Conservation (phyloP, 2,113 vertebrate genomes). For the Misgurnus anguillicaudatus region DNA sequence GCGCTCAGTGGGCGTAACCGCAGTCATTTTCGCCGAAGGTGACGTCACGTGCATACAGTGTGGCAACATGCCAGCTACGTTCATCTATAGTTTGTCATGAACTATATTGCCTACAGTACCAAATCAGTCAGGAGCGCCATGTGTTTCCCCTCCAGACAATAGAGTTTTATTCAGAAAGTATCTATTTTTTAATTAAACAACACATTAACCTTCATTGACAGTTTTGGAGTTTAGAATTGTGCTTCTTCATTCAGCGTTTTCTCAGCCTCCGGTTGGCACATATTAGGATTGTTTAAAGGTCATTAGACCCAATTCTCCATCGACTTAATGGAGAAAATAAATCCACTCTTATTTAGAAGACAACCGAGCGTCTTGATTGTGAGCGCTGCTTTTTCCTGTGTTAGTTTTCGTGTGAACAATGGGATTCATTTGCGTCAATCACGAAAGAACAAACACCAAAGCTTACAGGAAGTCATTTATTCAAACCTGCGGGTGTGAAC, state of each 20-base stretch:
- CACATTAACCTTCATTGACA: not conserved
- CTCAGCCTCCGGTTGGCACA: not conserved
- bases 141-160: no score
- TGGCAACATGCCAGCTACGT: no score
- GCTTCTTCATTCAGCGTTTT: not conserved
- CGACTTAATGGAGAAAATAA: conserved; percentile 3
- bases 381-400: conserved; percentile 7
- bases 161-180: not conserved
- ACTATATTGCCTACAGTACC: no score
- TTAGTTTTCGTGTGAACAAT: conserved; percentile 29
- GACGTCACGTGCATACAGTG: no score
- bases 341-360: conserved; percentile 14
- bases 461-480: conserved; percentile 25
- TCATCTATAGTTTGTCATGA: no score
- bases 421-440: conserved; percentile 22
- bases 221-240: not conserved
- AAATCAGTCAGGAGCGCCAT: no score
- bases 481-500: not conserved
- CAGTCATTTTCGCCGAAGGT: no score
- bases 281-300: not conserved
- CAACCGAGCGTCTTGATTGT: not conserved
- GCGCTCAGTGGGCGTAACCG: no score
- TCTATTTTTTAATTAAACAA: not conserved
- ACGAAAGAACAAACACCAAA: conserved; percentile 27
- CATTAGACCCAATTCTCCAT: not conserved